Conservation (phyloP, 1,140 invertebrate genomes). For the Drosophila nannoptera region DNA sequence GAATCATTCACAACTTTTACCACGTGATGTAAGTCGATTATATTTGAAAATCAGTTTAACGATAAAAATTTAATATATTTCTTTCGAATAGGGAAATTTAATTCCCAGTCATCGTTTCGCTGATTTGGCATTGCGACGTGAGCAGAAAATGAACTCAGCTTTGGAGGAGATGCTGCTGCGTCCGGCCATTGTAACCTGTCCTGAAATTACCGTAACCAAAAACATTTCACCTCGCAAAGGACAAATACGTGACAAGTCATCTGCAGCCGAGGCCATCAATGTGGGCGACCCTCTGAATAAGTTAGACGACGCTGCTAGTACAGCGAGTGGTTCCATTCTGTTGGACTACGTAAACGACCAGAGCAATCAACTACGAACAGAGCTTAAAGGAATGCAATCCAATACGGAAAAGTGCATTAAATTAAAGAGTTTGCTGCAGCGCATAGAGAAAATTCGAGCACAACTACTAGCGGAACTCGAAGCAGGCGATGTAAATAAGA, state of each 20-base stretch:
- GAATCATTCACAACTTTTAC: constrained; percentile 57
- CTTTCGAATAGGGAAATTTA: constrained; percentile 42
- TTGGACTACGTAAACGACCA: constrained; percentile 74
- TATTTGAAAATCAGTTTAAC: not conserved
- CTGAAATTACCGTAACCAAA: constrained; percentile 40
- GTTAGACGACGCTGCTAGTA: constrained; percentile 24
- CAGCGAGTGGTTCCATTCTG: constrained; percentile 60
- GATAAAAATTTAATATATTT: not conserved
- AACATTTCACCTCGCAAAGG: not conserved
- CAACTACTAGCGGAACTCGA: constrained; percentile 61
- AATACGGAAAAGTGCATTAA: constrained; percentile 52
- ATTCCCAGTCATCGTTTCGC: constrained; percentile 53
- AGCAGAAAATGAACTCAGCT: constrained; percentile 69
- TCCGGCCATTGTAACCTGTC: constrained; percentile 71
- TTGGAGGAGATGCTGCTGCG: constrained; percentile 66
- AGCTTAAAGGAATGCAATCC: constrained; percentile 45
- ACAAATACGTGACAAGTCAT: not conserved
- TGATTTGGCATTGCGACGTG: constrained; percentile 39
- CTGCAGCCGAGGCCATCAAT: constrained; percentile 41
- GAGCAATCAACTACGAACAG: constrained; percentile 58
- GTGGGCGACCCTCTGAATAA: constrained; percentile 40
- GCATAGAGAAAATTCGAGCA: constrained; percentile 59
- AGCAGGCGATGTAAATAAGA: constrained; percentile 35
- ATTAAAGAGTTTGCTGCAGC: constrained; percentile 51
- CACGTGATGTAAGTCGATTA: constrained; percentile 54